Percentiles rank a stretch among this genome's conserved stretches.
Evolutionary conservation across 2,888 invertebrate genomes (phyloP).

Genomic region (Dione juno): DNA sequence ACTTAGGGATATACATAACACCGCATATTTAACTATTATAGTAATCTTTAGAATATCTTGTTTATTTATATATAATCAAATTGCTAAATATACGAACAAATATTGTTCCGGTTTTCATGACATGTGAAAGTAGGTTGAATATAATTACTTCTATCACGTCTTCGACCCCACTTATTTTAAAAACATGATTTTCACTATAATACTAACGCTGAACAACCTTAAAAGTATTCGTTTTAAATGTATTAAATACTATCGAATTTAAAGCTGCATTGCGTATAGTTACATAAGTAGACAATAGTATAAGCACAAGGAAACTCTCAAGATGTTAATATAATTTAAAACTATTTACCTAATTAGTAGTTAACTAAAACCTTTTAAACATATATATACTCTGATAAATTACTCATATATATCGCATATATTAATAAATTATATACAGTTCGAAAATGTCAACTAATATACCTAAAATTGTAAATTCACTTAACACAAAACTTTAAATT

Average conservation of each 20-base stretch:
- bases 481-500: neutral
- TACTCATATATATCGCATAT: neutral
- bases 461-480: neutral
- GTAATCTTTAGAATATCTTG: neutral
- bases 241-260: constrained; percentile 35
- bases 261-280: constrained; percentile 74
- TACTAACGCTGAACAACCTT: no score
- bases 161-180: neutral
- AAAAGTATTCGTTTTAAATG: neutral
- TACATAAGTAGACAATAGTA: constrained; percentile 60
- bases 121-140: neutral
- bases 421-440: neutral
- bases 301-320: constrained; percentile 20
- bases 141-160: neutral
- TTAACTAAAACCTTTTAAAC: no score
- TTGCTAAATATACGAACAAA: neutral
- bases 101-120: neutral
- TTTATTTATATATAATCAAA: neutral
- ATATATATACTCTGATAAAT: neutral
- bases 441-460: neutral
- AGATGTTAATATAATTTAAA: neutral
- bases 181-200: neutral
- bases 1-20: neutral
- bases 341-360: neutral
- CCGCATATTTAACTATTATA: neutral